Evolutionary conservation across 2,888 invertebrate species (phyloP).

Genomic region (Amphipyra tragopoginis): DNA sequence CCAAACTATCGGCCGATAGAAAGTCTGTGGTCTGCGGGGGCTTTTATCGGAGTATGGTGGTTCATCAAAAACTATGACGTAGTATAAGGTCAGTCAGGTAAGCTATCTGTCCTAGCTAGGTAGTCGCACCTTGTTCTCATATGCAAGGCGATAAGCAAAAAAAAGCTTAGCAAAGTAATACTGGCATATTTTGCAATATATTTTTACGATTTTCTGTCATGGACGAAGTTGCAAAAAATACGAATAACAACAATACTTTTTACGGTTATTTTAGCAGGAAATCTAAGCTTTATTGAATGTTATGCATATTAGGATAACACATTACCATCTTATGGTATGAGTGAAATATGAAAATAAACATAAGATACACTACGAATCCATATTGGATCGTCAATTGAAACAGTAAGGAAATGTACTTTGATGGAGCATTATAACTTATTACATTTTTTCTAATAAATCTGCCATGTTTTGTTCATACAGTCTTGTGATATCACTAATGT

Average conservation of each 20-base stretch:
- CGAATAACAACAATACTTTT: slow-evolving; percentile 16
- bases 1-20: too few species aligned
- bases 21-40: too few species aligned
- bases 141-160: slow-evolving; percentile 7
- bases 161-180: not conserved
- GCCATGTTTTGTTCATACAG: too few species aligned
- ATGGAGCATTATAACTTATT: too few species aligned
- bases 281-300: slow-evolving; percentile 9
- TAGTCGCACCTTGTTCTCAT: not conserved
- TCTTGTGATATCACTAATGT: too few species aligned
- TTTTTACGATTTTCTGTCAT: not conserved
- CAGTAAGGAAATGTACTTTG: too few species aligned
- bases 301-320: slow-evolving; percentile 12
- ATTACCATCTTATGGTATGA: not conserved
- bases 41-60: too few species aligned
- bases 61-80: too few species aligned
- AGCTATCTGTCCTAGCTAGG: too few species aligned
- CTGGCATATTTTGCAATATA: slow-evolving; percentile 1
- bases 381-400: too few species aligned
- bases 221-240: slow-evolving; percentile 2
- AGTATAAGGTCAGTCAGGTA: too few species aligned
- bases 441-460: too few species aligned
- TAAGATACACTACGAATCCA: not conserved
- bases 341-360: not conserved
- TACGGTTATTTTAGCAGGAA: slow-evolving; percentile 12